Conservation (phyloP, 2,888 invertebrate genomes). For the Drosophila pseudotakahashii region DNA sequence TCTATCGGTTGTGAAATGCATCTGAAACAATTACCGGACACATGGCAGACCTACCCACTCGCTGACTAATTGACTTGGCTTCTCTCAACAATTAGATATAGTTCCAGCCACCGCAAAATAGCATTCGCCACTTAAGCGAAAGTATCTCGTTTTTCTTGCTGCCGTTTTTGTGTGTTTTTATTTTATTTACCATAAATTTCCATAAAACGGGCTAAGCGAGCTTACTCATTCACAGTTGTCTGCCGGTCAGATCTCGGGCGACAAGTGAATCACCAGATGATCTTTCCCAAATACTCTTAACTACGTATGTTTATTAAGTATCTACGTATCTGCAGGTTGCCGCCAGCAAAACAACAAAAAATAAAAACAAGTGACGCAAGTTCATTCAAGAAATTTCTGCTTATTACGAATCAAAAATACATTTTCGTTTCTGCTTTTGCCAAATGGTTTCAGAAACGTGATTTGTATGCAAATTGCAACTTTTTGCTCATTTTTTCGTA, state of each 20-base stretch:
- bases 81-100: constrained; percentile 16
- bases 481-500: constrained; percentile 7
- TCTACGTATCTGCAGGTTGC: constrained; percentile 24
- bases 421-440: constrained; percentile 36
- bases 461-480: constrained; percentile 47
- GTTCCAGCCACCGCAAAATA: constrained; percentile 14
- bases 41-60: constrained; percentile 15
- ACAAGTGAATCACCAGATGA: constrained; percentile 46
- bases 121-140: constrained; percentile 58
- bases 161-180: constrained; percentile 13
- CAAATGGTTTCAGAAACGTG: constrained; percentile 57
- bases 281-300: constrained; percentile 22
- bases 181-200: constrained; percentile 71
- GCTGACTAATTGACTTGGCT: constrained; percentile 26
- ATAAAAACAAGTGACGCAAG: constrained; percentile 60
- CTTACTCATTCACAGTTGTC: constrained; percentile 56
- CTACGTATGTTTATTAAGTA: constrained; percentile 3
- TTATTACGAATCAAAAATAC: constrained; percentile 43
- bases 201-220: constrained; percentile 52
- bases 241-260: constrained; percentile 23
- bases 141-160: constrained; percentile 53
- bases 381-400: constrained; percentile 65
- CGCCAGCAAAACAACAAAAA: constrained; percentile 6
- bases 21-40: constrained; percentile 7
- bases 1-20: constrained; percentile 6